A percentile compares a stretch with the other conserved stretches of the same genome.
These are phyloP conservation scores for Taeniopygia guttata DNA, from an alignment of 2,797 vertebrate genomes.

Conservation along the genomic window DNA sequence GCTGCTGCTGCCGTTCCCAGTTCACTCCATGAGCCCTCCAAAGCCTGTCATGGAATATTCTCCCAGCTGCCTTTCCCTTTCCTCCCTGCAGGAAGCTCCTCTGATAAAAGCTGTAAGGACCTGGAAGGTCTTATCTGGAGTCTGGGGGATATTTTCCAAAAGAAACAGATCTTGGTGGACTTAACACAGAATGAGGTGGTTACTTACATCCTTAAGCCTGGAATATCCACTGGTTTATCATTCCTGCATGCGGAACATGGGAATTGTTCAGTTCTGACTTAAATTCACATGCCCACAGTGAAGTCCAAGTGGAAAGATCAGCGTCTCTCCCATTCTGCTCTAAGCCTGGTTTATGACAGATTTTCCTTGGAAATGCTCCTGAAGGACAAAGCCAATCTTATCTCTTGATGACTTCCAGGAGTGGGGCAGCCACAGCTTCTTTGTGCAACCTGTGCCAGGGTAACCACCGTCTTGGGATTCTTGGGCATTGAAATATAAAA, in stretches of 20 bases:
- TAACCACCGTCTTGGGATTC: neutral
- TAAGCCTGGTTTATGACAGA: neutral
- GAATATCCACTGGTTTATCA: neutral
- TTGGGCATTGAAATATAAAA: neutral
- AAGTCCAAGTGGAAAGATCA: neutral
- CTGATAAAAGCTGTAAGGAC: neutral
- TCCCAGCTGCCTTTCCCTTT: neutral
- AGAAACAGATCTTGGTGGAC: neutral
- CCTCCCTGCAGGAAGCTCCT: conserved; percentile 35
- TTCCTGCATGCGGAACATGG: neutral
- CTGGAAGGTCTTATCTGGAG: neutral
- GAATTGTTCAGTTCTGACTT: neutral
- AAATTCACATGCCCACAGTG: neutral
- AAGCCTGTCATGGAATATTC: neutral
- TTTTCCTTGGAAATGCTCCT: neutral
- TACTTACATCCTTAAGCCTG: neutral
- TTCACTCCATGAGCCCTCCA: neutral
- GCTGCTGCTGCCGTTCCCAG: neutral
- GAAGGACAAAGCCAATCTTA: neutral
- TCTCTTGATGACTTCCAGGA: neutral
- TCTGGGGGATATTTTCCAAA: neutral
- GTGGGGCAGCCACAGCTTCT: neutral
- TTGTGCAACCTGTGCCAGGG: neutral
- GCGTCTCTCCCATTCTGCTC: neutral
- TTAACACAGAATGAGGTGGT: neutral